Evolutionary conservation across 1,140 invertebrate genomes (phyloP).

Genomic region (Acromyrmex charruanus): DNA sequence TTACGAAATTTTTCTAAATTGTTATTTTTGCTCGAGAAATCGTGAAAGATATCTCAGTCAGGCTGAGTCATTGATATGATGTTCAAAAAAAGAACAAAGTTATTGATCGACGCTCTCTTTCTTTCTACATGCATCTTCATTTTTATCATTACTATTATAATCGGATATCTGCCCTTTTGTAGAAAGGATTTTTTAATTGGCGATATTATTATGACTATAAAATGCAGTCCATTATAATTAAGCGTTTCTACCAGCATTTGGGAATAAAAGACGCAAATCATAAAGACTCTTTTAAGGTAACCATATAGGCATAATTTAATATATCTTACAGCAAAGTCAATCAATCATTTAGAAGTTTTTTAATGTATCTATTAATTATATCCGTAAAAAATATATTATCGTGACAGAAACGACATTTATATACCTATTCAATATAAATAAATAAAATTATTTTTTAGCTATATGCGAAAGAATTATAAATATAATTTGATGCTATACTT

Average conservation of each 20-base stretch:
- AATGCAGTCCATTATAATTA: slow-evolving; percentile 22
- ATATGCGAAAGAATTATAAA: too few relatives aligned
- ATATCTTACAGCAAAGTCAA: slow-evolving; percentile 36
- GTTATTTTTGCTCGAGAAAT: neutral
- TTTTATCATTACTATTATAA: slow-evolving; percentile 4
- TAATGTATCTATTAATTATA: too few relatives aligned
- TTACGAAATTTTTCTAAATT: neutral
- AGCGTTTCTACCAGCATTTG: neutral
- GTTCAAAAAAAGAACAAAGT: slow-evolving; percentile 47
- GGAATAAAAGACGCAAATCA: slow-evolving; percentile 70
- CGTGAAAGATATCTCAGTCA: neutral
- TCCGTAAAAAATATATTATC: too few relatives aligned
- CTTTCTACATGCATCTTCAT: neutral
- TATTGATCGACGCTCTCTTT: slow-evolving; percentile 33
- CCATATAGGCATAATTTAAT: slow-evolving; percentile 61
- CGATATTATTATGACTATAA: slow-evolving; percentile 49
- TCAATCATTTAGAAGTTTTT: too few relatives aligned
- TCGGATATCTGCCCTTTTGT: slow-evolving; percentile 25
- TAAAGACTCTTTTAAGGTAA: slow-evolving; percentile 66
- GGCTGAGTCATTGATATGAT: slow-evolving; percentile 13
- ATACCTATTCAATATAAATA: too few relatives aligned
- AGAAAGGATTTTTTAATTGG: slow-evolving; percentile 47
- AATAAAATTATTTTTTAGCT: too few relatives aligned
- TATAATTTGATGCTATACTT: too few relatives aligned
- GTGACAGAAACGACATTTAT: too few relatives aligned